phyloP scores from a whole-genome alignment of 1,140 invertebrate genomes.

The Tetragnatha versicolor region DNA sequence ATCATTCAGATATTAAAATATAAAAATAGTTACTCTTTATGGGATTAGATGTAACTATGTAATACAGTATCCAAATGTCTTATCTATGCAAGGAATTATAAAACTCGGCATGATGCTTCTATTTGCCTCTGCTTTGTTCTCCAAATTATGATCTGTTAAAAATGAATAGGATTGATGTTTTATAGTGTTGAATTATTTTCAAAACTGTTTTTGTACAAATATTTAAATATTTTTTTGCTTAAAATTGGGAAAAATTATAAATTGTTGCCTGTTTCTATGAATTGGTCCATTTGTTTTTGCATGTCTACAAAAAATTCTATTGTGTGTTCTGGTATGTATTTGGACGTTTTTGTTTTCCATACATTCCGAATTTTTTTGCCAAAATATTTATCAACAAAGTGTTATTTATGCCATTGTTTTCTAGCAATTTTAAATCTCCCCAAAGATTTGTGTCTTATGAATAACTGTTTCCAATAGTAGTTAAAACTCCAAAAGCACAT shows the following conservation, averaged over 20 bases:
- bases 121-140: not conserved
- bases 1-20: not conserved
- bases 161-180: not conserved
- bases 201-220: not conserved
- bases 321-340: not conserved
- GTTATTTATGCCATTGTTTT: slow-evolving; percentile 10
- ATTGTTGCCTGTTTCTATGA: not conserved
- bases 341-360: not conserved
- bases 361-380: slow-evolving; percentile 17
- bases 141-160: slow-evolving; percentile 2
- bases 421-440: slow-evolving; percentile 31
- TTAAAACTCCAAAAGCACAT: slow-evolving; percentile 24
- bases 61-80: slow-evolving; percentile 6
- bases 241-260: not conserved
- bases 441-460: slow-evolving; percentile 37
- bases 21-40: not conserved
- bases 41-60: slow-evolving; percentile 6
- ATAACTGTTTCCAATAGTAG: slow-evolving; percentile 47
- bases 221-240: not conserved
- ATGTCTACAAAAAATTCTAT: not conserved
- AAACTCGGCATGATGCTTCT: not conserved
- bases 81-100: not conserved
- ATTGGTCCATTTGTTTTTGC: slow-evolving; percentile 6
- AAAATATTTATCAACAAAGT: slow-evolving; percentile 5
- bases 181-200: not conserved